Conservation (phyloP, 2,113 vertebrate genomes). For the Dermatemys mawii region DNA sequence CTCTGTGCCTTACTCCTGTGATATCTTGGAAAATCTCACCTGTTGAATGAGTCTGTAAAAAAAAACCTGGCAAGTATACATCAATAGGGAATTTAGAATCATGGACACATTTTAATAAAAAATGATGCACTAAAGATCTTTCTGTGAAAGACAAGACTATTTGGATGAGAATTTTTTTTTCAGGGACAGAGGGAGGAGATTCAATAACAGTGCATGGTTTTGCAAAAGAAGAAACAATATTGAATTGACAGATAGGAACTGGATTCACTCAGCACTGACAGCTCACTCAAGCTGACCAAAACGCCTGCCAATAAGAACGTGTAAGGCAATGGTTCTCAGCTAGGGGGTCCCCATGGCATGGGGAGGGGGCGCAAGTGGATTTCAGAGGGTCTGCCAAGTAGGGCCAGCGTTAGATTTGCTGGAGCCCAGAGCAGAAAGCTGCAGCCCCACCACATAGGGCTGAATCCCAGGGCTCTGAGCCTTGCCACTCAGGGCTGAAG, state of each 20-base stretch:
- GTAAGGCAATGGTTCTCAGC: too few species aligned
- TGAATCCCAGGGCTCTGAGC: too few species aligned
- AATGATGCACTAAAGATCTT: rapidly evolving
- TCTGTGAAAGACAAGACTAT: background rate
- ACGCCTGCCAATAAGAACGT: background rate
- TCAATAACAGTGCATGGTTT: background rate
- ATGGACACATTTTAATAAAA: background rate
- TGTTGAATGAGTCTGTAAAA: background rate
- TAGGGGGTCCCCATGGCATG: too few species aligned
- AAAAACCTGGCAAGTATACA: background rate
- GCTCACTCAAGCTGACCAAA: background rate
- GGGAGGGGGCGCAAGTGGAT: too few species aligned
- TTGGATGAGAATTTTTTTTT: background rate
- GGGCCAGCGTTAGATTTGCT: too few species aligned
- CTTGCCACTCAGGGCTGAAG: too few species aligned
- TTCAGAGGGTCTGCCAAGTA: too few species aligned
- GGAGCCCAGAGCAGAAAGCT: too few species aligned
- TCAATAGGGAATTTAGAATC: background rate
- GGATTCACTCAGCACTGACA: background rate
- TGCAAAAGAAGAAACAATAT: background rate
- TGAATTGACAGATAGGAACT: background rate
- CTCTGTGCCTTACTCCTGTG: background rate
- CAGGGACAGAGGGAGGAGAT: background rate
- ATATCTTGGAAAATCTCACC: background rate
- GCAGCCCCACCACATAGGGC: too few species aligned